Evolutionary conservation across 2,888 invertebrate genomes (phyloP).

Genomic region (Agonum fuliginosum): DNA sequence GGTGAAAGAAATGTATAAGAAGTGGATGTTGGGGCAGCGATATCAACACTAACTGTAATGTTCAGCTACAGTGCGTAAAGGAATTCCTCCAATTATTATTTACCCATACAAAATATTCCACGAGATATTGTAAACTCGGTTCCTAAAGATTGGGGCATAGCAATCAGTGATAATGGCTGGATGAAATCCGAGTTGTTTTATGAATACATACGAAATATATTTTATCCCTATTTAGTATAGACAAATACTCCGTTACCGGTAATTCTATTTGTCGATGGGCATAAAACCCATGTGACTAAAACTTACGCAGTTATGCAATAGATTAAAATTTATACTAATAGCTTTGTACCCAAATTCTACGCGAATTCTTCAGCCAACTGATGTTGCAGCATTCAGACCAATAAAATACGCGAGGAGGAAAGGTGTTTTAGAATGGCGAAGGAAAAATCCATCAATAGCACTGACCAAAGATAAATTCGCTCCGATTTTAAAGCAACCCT

Average conservation of each 20-base stretch:
- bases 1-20: slow-evolving; percentile 64
- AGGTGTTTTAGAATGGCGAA: slow-evolving; percentile 66
- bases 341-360: slow-evolving; percentile 64
- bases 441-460: slow-evolving; percentile 60
- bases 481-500: slow-evolving; percentile 30
- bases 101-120: slow-evolving; percentile 65
- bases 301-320: slow-evolving; percentile 38
- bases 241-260: slow-evolving; percentile 58
- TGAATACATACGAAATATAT: slow-evolving; percentile 55
- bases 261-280: slow-evolving; percentile 54
- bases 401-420: slow-evolving; percentile 62
- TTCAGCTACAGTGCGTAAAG: slow-evolving; percentile 62
- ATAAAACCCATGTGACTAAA: slow-evolving; percentile 30
- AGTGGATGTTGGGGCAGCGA: slow-evolving; percentile 62
- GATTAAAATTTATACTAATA: slow-evolving; percentile 61
- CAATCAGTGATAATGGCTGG: slow-evolving; percentile 48
- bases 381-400: slow-evolving; percentile 63
- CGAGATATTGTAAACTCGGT: slow-evolving; percentile 62
- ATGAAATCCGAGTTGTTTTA: slow-evolving; percentile 59
- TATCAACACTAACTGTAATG: slow-evolving; percentile 65
- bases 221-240: not conserved
- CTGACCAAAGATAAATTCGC: slow-evolving; percentile 48
- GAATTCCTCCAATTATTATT: slow-evolving; percentile 62
- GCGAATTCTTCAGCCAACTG: slow-evolving; percentile 64
- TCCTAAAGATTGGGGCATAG: not conserved